Conservation (phyloP, 2,797 vertebrate genomes). For the Chloroceryle inda region DNA sequence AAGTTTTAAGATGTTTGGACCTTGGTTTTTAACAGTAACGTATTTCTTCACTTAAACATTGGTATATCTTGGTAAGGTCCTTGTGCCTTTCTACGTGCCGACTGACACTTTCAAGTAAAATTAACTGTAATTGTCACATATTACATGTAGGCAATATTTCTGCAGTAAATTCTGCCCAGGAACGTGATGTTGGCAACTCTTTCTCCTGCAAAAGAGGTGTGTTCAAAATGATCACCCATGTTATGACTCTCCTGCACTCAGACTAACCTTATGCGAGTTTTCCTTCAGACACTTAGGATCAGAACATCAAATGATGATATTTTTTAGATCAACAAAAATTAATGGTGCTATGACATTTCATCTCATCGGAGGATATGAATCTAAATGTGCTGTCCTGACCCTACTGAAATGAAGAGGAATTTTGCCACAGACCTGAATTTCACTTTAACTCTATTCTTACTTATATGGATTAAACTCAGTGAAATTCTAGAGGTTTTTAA, state of each 20-base stretch:
- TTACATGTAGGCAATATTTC: background rate
- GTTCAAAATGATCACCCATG: background rate
- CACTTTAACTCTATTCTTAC: background rate
- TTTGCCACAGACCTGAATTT: background rate
- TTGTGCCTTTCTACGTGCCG: background rate
- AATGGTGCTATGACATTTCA: background rate
- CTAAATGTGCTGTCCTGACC: background rate
- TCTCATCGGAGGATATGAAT: background rate
- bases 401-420: background rate
- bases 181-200: background rate
- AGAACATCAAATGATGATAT: background rate
- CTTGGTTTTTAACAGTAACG: slow-evolving; percentile 42
- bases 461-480: background rate
- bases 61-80: slow-evolving; percentile 8
- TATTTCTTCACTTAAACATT: slow-evolving; percentile 52
- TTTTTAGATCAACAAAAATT: slow-evolving; percentile 27
- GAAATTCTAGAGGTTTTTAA: background rate
- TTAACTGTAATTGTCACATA: slow-evolving; percentile 37
- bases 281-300: background rate
- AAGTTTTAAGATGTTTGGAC: slow-evolving; percentile 66
- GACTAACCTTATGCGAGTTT: background rate
- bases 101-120: slow-evolving; percentile 49
- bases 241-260: background rate
- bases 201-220: slow-evolving; percentile 4
- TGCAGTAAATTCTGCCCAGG: background rate